Evolutionary conservation across 2,888 invertebrate genomes (phyloP).

Genomic region (Thalpophila matura): DNA sequence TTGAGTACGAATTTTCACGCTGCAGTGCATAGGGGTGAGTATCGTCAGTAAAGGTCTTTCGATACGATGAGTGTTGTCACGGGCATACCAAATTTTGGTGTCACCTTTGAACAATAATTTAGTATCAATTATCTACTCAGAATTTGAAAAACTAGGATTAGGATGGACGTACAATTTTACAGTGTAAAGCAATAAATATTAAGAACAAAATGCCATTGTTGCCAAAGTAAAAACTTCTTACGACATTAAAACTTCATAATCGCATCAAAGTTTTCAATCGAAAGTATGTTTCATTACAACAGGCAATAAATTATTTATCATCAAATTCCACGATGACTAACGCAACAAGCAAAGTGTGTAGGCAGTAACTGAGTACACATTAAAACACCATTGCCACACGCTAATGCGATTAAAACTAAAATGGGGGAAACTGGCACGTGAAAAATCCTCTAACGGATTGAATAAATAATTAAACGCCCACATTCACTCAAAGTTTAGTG

Average conservation of each 20-base stretch:
- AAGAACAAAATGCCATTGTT: not conserved
- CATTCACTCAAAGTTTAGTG: slow-evolving; percentile 70
- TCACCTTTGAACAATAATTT: slow-evolving; percentile 8
- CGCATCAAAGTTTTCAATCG: slow-evolving; percentile 18
- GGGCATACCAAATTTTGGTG: slow-evolving; percentile 9
- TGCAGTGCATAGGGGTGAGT: not conserved
- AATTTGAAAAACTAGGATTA: not conserved
- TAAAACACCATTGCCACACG: slow-evolving; percentile 47
- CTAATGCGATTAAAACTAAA: slow-evolving; percentile 66
- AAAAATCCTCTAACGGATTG: slow-evolving; percentile 75
- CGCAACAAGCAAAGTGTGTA: slow-evolving; percentile 26
- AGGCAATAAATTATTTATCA: slow-evolving; percentile 46
- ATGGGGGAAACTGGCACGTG: slow-evolving; percentile 52
- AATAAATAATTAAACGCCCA: slow-evolving; percentile 85
- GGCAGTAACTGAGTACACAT: slow-evolving; percentile 28
- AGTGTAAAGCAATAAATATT: not conserved
- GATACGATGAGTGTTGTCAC: slow-evolving; percentile 2
- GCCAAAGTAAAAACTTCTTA: slow-evolving; percentile 20
- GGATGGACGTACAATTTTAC: not conserved
- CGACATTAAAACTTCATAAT: slow-evolving; percentile 13
- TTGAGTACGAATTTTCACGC: not conserved
- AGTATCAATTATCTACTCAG: too few relatives aligned
- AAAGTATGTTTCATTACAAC: slow-evolving; percentile 40
- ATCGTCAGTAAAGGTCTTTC: not conserved
- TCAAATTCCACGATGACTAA: slow-evolving; percentile 53